phyloP scores from a whole-genome alignment of 2,113 vertebrate species.

The Pluvialis apricaria region DNA sequence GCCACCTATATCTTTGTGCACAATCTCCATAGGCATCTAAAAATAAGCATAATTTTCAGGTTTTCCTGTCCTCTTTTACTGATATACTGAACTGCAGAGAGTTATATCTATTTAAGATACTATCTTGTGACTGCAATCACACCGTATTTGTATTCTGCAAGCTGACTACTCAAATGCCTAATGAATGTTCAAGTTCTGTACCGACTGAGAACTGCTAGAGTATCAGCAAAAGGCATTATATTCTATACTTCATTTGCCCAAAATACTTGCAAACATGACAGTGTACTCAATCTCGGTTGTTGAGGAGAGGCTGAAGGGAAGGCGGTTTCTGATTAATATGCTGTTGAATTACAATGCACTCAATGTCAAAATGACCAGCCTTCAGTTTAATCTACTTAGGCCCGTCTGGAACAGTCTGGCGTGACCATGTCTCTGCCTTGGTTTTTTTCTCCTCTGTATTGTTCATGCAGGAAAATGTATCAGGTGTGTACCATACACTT shows the following conservation, averaged over 20 bases:
- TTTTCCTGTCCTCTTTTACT: constrained; percentile 30
- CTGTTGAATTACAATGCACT: constrained; percentile 22
- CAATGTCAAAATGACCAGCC: not conserved
- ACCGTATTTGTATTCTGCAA: constrained; percentile 2
- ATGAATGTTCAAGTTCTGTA: not conserved
- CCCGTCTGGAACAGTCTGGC: not conserved
- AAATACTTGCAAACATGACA: not conserved
- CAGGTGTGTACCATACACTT: not conserved
- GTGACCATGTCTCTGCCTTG: not conserved
- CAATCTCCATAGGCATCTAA: constrained; percentile 21
- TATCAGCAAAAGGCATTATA: constrained; percentile 48
- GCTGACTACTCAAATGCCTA: constrained; percentile 23
- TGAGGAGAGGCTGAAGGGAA: constrained; percentile 23
- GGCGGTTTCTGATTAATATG: not conserved
- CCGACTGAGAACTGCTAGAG: not conserved
- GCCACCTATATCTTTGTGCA: not conserved
- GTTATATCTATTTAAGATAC: not conserved
- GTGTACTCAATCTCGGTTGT: not conserved
- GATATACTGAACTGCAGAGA: not conserved
- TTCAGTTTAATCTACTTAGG: not conserved
- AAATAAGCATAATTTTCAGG: not conserved
- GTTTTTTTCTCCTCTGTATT: not conserved
- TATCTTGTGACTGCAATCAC: not conserved
- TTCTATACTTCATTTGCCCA: not conserved
- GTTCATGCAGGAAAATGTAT: not conserved